phyloP scores from a whole-genome alignment of 2,797 vertebrate genomes.

The Cryptoblepharus egeriae region DNA sequence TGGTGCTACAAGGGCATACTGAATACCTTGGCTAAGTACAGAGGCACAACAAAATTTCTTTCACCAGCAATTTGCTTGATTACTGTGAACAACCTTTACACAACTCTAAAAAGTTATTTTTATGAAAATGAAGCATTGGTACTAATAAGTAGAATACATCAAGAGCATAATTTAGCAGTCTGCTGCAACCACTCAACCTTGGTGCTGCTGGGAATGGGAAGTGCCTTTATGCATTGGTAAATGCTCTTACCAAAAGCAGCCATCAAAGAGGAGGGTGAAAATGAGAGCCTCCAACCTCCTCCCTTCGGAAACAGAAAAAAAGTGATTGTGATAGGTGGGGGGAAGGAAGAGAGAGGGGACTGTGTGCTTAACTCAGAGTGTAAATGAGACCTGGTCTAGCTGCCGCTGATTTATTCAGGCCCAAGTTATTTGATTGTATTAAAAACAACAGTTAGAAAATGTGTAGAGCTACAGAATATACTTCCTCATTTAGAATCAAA shows the following conservation, averaged over 20 bases:
- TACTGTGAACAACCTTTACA: neutral
- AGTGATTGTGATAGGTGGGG: neutral
- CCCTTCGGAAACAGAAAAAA: conserved; percentile 27
- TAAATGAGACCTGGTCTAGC: conserved; percentile 17
- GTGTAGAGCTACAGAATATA: conserved; percentile 22
- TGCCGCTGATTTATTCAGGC: conserved; percentile 37
- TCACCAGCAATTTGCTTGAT: neutral
- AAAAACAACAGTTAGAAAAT: conserved; percentile 35
- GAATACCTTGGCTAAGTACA: neutral
- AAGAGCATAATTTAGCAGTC: neutral
- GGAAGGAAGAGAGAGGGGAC: too few relatives aligned
- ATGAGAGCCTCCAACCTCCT: conserved; percentile 11
- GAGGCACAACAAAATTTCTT: fast-evolving
- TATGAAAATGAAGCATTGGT: neutral
- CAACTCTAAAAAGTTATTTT: neutral
- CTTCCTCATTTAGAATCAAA: too few relatives aligned
- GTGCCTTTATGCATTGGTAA: neutral
- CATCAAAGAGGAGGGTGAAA: neutral
- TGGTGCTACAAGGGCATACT: neutral
- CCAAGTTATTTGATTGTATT: conserved; percentile 45
- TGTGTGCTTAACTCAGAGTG: conserved; percentile 9
- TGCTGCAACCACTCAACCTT: neutral
- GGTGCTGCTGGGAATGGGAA: neutral
- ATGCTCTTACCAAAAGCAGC: neutral
- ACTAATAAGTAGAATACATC: conserved; percentile 6